Evolutionary conservation across 2,113 vertebrate genomes (phyloP), one percentile per base, ranked within the genome.

Genomic region (Onychostruthus taczanowskii): DNA sequence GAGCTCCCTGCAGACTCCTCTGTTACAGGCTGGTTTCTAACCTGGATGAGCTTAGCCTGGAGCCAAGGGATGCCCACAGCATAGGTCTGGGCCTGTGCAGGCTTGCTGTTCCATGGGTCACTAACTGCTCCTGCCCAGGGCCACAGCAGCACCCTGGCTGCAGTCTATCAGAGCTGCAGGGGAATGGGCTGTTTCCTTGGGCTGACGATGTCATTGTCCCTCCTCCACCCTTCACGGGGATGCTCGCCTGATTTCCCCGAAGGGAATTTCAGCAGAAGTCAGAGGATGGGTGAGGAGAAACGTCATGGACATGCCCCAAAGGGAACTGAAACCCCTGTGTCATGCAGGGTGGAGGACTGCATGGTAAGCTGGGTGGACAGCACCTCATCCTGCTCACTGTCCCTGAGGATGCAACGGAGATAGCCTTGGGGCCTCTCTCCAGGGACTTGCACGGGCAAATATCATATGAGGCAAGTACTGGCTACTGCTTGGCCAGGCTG

Each of bases 171-270:
- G 85, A 76, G 22, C n/a, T 13, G 7, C 49, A 72, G 41, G 31
- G 33, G 19, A 24, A 56, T 39, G 33, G 35, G 49, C 39, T 78
- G 16, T 67, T 84, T 70, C 61, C 55, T 35, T 63, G 26, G 15
- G 31, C 24, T 1, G 0, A n/a, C 0, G 0, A 21, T 17, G 12
- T 44, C 58, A 33, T 39, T 50, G 6, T 20, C 33, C 13, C 37
- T 11, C 17, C 22, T 5, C 19, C 47, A 16, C 0, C 17, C 22
- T 5, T 16, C 47, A 16, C 0, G 0, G 30, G 27, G 22, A 19
- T 3, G 0, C 19, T 41, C 19, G 10, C 35, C 28, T 47, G 24
- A 78, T 64, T 87, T 96, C 78, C 70, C 56, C 4, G 0, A 16
- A 58, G 24, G 46, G 37, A 93, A 77, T 69, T 81, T 74, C 47